Percentiles rank a stretch among this genome's conserved stretches.
Conservation (phyloP, 2,888 invertebrate genomes). For the Cryptus armator region DNA sequence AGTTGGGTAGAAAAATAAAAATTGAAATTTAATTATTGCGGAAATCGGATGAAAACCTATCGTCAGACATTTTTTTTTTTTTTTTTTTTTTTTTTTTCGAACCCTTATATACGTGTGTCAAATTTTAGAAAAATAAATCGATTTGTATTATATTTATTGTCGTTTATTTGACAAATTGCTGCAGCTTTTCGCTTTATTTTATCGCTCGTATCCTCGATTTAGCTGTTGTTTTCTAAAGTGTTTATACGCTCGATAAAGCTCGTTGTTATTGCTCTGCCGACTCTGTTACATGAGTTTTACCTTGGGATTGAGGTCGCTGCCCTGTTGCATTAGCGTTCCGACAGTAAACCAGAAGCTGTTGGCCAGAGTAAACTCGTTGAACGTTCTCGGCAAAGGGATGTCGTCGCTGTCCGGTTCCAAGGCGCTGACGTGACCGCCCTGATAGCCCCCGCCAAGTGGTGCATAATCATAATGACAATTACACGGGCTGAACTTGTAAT, state of each 20-base stretch:
- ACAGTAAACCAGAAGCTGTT: conserved; percentile 99
- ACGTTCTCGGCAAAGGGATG: conserved; percentile 85
- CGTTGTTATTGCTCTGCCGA: conserved; percentile 70
- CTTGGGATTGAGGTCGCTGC: conserved; percentile 96
- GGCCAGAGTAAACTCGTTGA: conserved; percentile 94
- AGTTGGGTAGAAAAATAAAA: no score
- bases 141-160: not conserved
- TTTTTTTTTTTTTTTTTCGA: not conserved
- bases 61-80: not conserved
- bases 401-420: conserved; percentile 83
- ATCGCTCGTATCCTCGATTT: conserved; percentile 9
- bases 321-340: conserved; percentile 97
- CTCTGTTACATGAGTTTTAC: conserved; percentile 86
- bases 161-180: not conserved
- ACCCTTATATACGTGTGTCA: not conserved
- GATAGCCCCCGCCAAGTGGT: conserved; percentile 78
- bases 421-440: conserved; percentile 83
- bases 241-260: conserved; percentile 50
- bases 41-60: not conserved
- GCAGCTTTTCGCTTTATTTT: not conserved
- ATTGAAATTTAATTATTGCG: not conserved
- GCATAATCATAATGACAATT: conserved; percentile 82
- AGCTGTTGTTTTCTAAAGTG: conserved; percentile 2
- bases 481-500: conserved; percentile 71
- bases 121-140: no score